A percentile compares a stretch with the other conserved stretches of the same genome.
Evolutionary conservation across 2,797 vertebrate genomes (phyloP).

Genomic region (Chrosomus eos): DNA sequence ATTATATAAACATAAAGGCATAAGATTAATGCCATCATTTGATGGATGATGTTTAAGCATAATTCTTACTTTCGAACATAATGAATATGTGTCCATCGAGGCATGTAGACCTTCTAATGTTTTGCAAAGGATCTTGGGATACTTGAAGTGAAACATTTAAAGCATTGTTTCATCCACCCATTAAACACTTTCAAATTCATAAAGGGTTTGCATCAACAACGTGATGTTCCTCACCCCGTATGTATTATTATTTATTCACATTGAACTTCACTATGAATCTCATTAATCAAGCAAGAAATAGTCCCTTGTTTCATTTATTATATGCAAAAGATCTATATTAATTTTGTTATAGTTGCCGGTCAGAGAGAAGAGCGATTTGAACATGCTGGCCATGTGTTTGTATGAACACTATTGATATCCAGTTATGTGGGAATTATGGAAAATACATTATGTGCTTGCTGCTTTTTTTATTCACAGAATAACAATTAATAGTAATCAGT

Average conservation of each 20-base stretch:
- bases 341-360: neutral
- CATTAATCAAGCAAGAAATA: conserved; percentile 35
- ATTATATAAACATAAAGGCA: conserved; percentile 41
- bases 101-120: conserved; percentile 24
- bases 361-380: neutral
- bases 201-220: neutral
- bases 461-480: neutral
- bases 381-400: neutral
- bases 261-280: conserved; percentile 19
- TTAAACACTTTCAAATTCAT: neutral
- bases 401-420: neutral
- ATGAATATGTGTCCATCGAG: conserved; percentile 35
- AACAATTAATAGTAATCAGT: neutral
- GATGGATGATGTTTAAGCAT: conserved; percentile 42
- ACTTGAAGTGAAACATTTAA: neutral
- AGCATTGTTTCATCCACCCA: neutral
- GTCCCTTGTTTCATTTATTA: conserved; percentile 49
- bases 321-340: conserved; percentile 46
- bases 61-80: conserved; percentile 25
- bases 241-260: conserved; percentile 14
- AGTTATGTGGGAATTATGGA: neutral
- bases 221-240: neutral
- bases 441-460: neutral
- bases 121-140: conserved; percentile 12
- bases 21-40: conserved; percentile 37